A percentile compares a stretch with the other conserved stretches of the same genome.
Evolutionary conservation across 92 coral and sea anemone genomes (phyloP).

Genomic region (Paragorgia papillata): DNA sequence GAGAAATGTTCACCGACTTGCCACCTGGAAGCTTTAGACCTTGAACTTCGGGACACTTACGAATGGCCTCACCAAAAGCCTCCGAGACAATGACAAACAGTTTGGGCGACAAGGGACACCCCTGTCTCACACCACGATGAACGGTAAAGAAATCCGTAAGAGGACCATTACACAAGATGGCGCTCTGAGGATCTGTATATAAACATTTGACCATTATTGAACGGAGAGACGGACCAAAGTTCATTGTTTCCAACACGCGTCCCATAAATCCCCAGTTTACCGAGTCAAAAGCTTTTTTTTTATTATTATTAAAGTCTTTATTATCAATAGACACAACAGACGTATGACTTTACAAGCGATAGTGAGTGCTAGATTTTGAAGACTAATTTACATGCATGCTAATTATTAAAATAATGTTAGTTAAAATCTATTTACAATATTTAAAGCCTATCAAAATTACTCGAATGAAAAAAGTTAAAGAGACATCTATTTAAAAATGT

Average conservation of each 20-base stretch:
- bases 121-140: slow-evolving; percentile 35
- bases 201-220: neutral
- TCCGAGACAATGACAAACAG: slow-evolving; percentile 28
- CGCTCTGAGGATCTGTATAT: slow-evolving; percentile 25
- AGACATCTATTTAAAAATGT: too few species aligned
- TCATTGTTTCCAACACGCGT: slow-evolving; percentile 15
- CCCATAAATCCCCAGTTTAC: slow-evolving; percentile 39
- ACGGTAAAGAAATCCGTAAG: slow-evolving; percentile 20
- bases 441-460: too few species aligned
- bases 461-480: too few species aligned
- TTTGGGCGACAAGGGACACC: slow-evolving; percentile 40
- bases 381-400: too few species aligned
- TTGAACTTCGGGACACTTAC: neutral
- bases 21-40: slow-evolving; percentile 38
- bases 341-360: too few species aligned
- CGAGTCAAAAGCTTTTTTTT: slow-evolving; percentile 43
- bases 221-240: slow-evolving; percentile 42
- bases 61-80: slow-evolving; percentile 12
- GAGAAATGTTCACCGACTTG: neutral
- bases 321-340: too few species aligned
- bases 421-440: too few species aligned
- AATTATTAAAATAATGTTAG: too few species aligned
- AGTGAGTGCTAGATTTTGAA: too few species aligned
- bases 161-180: slow-evolving; percentile 35
- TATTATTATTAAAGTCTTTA: too few species aligned